phyloP scores from a whole-genome alignment of 2,888 invertebrate genomes.

The Neria commutata region DNA sequence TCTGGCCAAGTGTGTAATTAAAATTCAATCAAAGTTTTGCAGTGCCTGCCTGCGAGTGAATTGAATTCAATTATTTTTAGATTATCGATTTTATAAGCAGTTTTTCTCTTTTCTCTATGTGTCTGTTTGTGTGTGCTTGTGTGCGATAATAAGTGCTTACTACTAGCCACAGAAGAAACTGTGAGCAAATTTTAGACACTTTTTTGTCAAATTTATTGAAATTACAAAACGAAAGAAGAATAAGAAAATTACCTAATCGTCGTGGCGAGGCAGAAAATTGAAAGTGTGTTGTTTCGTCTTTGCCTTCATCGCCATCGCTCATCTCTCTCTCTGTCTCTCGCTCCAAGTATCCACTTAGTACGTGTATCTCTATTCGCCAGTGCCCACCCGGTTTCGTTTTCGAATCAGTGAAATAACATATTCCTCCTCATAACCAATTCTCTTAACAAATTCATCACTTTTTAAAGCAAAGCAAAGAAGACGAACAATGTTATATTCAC shows the following conservation, averaged over 20 bases:
- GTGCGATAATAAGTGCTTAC: constrained; percentile 7
- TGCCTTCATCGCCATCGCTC: not conserved
- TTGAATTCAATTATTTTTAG: constrained; percentile 47
- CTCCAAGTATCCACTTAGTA: too few species aligned
- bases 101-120: constrained; percentile 24
- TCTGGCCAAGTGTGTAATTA: not conserved
- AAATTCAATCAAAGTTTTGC: not conserved
- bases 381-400: too few species aligned
- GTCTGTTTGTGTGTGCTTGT: constrained; percentile 20
- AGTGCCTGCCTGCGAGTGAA: constrained; percentile 25
- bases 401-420: too few species aligned
- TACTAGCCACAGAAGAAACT: not conserved
- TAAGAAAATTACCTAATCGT: constrained; percentile 21
- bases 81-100: constrained; percentile 53
- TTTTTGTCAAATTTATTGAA: not conserved
- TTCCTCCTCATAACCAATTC: too few species aligned
- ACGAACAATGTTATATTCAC: not conserved
- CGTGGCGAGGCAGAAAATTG: not conserved
- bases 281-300: not conserved
- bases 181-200: not conserved
- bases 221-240: not conserved
- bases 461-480: not conserved
- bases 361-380: too few species aligned
- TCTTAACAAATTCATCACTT: not conserved
- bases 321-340: not conserved